These are phyloP conservation scores for Torymus auratus DNA, from an alignment of 2,888 invertebrate genomes.

Conservation along the genomic window DNA sequence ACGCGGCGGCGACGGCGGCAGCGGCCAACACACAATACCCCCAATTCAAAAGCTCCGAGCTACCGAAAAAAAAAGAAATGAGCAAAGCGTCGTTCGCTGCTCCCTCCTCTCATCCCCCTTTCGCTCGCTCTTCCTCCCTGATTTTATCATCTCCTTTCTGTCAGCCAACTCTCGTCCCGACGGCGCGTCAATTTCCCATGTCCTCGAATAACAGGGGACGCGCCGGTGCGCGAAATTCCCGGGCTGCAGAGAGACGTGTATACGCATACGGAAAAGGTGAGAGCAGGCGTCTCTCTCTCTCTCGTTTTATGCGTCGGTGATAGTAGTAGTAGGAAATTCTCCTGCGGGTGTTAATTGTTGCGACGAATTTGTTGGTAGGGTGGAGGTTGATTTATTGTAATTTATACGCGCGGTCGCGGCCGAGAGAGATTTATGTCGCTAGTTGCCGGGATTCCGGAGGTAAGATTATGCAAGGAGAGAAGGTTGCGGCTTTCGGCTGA, in stretches of 20 bases:
- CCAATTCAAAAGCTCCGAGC: constrained; percentile 32
- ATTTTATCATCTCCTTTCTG: constrained; percentile 48
- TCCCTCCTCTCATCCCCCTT: constrained; percentile 1
- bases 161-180: constrained; percentile 17
- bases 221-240: constrained; percentile 17
- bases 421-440: constrained; percentile 41
- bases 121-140: constrained; percentile 29
- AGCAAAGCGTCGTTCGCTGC: constrained; percentile 20
- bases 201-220: constrained; percentile 29
- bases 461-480: neutral
- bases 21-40: neutral
- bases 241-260: neutral
- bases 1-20: neutral
- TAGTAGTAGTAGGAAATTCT: neutral
- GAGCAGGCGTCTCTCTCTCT: too few species aligned
- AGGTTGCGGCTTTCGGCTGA: neutral
- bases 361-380: constrained; percentile 52
- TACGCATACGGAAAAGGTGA: too few species aligned
- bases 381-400: constrained; percentile 51
- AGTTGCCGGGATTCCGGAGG: constrained; percentile 1
- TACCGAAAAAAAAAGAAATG: constrained; percentile 9
- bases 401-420: constrained; percentile 45
- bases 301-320: neutral
- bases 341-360: constrained; percentile 43
- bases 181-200: constrained; percentile 33